These are phyloP conservation scores for Furcifer pardalis DNA, from an alignment of 2,797 vertebrate genomes.

Conservation along the genomic window DNA sequence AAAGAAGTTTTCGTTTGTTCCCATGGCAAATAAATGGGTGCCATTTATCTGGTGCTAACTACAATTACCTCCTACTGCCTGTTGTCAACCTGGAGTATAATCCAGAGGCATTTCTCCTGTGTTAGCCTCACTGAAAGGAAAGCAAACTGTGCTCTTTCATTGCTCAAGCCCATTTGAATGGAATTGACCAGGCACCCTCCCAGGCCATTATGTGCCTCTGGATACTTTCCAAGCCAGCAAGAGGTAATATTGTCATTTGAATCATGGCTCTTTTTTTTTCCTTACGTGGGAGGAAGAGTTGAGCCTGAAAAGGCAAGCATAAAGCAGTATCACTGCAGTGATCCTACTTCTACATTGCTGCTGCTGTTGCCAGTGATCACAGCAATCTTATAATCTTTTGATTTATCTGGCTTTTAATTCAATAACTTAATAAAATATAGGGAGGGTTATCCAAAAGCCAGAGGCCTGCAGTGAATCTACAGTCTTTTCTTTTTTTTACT, in stretches of 20 bases:
- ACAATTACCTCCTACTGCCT: too few relatives aligned
- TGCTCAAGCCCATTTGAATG: not conserved
- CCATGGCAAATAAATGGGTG: not conserved
- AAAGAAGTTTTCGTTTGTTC: too few relatives aligned
- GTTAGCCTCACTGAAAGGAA: not conserved
- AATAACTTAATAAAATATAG: constrained; percentile 51
- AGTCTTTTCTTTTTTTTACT: constrained; percentile 34
- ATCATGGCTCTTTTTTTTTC: not conserved
- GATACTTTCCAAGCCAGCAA: constrained; percentile 1
- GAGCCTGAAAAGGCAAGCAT: not conserved
- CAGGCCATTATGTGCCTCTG: not conserved
- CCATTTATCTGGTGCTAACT: not conserved
- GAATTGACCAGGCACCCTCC: not conserved
- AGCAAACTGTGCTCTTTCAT: not conserved
- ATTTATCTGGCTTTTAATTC: constrained; percentile 55
- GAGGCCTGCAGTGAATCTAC: constrained; percentile 22
- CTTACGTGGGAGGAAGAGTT: not conserved
- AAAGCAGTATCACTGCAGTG: not conserved
- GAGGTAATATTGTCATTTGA: not conserved
- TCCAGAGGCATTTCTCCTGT: not conserved
- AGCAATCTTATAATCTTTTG: constrained; percentile 26
- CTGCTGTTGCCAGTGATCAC: constrained; percentile 13
- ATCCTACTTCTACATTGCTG: not conserved
- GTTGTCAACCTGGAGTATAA: not conserved
- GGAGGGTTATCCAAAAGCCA: constrained; percentile 18